Conservation (phyloP, 1,140 invertebrate genomes). For the Leptonema lineaticorne region DNA sequence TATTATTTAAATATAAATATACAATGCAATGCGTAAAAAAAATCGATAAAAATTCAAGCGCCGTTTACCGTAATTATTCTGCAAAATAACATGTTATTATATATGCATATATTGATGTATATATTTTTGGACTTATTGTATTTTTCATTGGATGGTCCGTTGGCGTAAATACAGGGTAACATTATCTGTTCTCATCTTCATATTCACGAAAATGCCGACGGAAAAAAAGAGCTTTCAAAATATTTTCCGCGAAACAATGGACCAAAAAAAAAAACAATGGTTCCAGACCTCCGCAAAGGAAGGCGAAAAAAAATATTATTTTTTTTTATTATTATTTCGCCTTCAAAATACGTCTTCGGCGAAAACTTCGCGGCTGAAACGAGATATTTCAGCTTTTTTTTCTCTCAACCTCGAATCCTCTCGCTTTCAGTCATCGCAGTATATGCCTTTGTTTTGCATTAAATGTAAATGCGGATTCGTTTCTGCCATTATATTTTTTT, state of each 20-base stretch:
- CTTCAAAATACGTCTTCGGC: not conserved
- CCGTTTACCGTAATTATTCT: constrained; percentile 14
- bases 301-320: not conserved
- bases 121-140: too few relatives aligned
- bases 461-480: constrained; percentile 6
- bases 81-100: too few relatives aligned
- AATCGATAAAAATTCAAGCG: too few relatives aligned
- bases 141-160: too few relatives aligned
- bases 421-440: not conserved
- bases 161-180: too few relatives aligned
- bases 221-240: not conserved
- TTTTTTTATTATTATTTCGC: too few relatives aligned
- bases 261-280: constrained; percentile 2
- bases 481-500: not conserved
- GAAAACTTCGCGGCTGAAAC: constrained; percentile 4
- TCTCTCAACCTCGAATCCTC: not conserved
- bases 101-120: too few relatives aligned
- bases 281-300: not conserved
- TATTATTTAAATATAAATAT: too few relatives aligned
- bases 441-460: not conserved
- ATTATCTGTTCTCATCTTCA: not conserved
- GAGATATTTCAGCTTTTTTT: constrained; percentile 11
- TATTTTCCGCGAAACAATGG: not conserved
- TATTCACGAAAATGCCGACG: not conserved
- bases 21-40: too few relatives aligned